phyloP scores from a whole-genome alignment of 1,140 invertebrate genomes.

The Drosophila ananassae region DNA sequence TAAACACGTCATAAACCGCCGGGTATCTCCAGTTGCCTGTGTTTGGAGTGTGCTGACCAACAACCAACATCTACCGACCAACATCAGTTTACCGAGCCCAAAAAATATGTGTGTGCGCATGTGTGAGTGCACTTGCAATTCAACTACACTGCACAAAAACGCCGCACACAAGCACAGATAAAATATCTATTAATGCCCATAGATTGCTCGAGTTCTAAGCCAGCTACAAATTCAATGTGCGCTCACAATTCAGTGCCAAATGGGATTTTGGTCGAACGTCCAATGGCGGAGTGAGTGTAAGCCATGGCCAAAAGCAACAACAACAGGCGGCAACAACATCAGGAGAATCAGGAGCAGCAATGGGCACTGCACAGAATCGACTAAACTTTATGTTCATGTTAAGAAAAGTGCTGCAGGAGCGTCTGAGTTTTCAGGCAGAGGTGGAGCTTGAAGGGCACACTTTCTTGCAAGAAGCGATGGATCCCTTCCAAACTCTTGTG shows the following conservation, averaged over 20 bases:
- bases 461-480: not conserved
- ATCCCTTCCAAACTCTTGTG: not conserved
- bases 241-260: conserved; percentile 80
- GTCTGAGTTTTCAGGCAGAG: not conserved
- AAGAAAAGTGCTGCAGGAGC: conserved; percentile 69
- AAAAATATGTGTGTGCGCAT: conserved; percentile 15
- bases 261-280: conserved; percentile 71
- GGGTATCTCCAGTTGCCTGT: conserved; percentile 20
- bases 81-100: conserved; percentile 5
- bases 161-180: conserved; percentile 34
- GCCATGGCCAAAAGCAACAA: conserved; percentile 33
- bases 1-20: conserved; percentile 59
- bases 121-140: conserved; percentile 52
- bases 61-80: conserved; percentile 21
- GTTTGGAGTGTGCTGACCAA: conserved; percentile 17
- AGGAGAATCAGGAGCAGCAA: not conserved
- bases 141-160: conserved; percentile 53
- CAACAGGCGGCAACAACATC: not conserved
- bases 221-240: conserved; percentile 76
- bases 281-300: conserved; percentile 8
- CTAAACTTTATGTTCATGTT: conserved; percentile 76
- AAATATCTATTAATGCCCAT: conserved; percentile 78
- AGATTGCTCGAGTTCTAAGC: conserved; percentile 67
- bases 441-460: conserved; percentile 9
- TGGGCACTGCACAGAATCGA: conserved; percentile 61